Evolutionary conservation across 30 jellyfish, hydroid and myxozoan species (phyloP).

Genomic region (Hydractinia symbiolongicarpus): DNA sequence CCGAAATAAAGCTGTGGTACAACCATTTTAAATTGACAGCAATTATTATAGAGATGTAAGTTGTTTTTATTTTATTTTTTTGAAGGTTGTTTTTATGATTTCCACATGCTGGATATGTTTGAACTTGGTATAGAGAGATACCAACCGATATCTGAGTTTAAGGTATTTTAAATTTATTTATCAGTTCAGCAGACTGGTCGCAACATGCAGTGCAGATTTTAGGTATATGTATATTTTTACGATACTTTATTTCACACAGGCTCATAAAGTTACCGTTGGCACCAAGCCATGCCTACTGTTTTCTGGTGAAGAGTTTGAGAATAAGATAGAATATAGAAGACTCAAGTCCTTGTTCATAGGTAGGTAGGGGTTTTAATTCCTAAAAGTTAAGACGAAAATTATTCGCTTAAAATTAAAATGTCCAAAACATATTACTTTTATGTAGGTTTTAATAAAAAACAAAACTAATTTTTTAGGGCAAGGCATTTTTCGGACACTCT

Average conservation of each 20-base stretch:
- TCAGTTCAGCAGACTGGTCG: too few relatives aligned
- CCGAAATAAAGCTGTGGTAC: not conserved
- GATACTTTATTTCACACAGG: slow-evolving; percentile 16
- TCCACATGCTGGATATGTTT: slow-evolving; percentile 78
- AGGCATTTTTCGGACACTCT: too few relatives aligned
- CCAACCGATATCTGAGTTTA: slow-evolving; percentile 44
- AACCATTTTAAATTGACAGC: too few relatives aligned
- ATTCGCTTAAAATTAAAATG: not conserved
- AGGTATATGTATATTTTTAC: too few relatives aligned
- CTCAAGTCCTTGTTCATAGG: slow-evolving; percentile 56
- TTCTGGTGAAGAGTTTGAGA: slow-evolving; percentile 82
- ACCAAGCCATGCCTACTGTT: slow-evolving; percentile 84
- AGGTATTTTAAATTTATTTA: slow-evolving; percentile 35
- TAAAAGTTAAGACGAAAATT: not conserved
- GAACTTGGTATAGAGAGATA: slow-evolving; percentile 69
- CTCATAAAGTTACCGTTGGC: slow-evolving; percentile 57
- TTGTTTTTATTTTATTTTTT: too few relatives aligned
- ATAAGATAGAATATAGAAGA: slow-evolving; percentile 55
- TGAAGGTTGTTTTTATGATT: slow-evolving; percentile 75
- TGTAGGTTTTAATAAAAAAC: too few relatives aligned
- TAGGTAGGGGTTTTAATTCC: not conserved
- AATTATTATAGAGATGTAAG: too few relatives aligned
- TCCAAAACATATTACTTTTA: too few relatives aligned
- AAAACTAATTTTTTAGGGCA: too few relatives aligned
- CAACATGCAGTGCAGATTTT: too few relatives aligned